Percentiles rank a stretch among this genome's conserved stretches.
These are phyloP conservation scores for Hartigia nigra DNA, from an alignment of 2,888 invertebrate species.

Conservation along the genomic window DNA sequence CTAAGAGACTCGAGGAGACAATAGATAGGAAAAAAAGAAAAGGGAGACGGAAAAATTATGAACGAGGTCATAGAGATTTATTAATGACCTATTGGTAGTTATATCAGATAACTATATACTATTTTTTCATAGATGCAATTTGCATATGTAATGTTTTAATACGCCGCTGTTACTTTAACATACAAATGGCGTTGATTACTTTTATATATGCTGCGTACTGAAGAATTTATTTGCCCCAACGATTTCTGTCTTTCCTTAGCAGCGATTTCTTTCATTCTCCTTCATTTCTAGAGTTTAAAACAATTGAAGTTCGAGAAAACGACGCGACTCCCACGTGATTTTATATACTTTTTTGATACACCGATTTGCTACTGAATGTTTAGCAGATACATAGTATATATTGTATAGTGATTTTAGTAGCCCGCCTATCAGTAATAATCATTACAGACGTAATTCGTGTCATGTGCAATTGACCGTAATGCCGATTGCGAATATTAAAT, in stretches of 20 bases:
- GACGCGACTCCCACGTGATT: neutral
- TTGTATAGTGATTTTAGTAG: neutral
- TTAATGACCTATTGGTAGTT: neutral
- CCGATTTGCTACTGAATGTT: neutral
- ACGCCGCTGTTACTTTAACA: slow-evolving; percentile 12
- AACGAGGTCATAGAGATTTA: neutral
- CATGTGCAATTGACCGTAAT: neutral
- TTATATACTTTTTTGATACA: neutral
- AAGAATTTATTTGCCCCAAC: neutral
- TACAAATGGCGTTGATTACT: slow-evolving; percentile 38
- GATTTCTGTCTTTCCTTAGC: neutral
- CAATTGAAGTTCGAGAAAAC: neutral
- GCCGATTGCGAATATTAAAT: neutral
- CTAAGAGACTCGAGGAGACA: neutral
- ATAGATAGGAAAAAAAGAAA: neutral
- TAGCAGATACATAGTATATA: neutral
- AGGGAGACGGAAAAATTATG: neutral
- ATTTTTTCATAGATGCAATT: neutral
- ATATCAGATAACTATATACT: neutral
- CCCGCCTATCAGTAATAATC: neutral
- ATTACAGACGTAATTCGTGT: neutral
- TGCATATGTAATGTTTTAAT: slow-evolving; percentile 19
- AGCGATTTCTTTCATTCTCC: neutral
- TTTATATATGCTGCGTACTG: neutral
- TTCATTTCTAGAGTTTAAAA: neutral